Evolutionary conservation across 2,797 vertebrate genomes (phyloP).

Genomic region (Schizopygopsis malacanthus): DNA sequence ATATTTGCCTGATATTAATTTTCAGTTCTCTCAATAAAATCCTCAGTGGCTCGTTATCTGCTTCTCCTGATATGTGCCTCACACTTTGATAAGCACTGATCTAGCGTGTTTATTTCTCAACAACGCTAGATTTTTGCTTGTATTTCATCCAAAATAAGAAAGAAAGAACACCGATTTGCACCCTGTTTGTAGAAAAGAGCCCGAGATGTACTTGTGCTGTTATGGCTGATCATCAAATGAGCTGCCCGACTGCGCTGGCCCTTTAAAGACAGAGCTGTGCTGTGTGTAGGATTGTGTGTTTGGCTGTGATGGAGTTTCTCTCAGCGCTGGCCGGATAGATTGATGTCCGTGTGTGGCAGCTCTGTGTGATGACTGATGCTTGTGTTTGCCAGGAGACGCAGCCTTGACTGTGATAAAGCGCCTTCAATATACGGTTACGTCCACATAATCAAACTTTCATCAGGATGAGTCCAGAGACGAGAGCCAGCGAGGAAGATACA

Average conservation of each 20-base stretch:
- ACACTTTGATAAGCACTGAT: background rate
- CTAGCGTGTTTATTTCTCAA: background rate
- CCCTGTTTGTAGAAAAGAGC: background rate
- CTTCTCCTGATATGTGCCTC: background rate
- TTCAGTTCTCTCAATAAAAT: background rate
- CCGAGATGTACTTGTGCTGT: background rate
- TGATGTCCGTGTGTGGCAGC: conserved; percentile 17
- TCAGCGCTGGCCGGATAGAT: background rate
- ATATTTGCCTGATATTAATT: background rate
- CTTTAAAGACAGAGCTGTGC: background rate
- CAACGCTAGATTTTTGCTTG: background rate
- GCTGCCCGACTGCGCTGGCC: background rate
- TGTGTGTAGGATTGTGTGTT: conserved; percentile 10
- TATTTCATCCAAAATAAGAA: background rate
- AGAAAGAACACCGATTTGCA: too few relatives aligned
- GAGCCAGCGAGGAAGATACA: background rate
- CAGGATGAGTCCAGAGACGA: background rate
- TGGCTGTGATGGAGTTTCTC: conserved; percentile 14
- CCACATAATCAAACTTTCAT: conserved; percentile 18
- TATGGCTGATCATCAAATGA: background rate
- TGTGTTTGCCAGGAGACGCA: conserved; percentile 36
- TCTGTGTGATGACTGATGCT: conserved; percentile 32
- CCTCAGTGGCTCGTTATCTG: background rate
- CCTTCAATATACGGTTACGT: conserved; percentile 18
- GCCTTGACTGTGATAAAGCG: conserved; percentile 37